Percentiles rank a stretch among this genome's conserved stretches.
Conservation (phyloP, 2,113 vertebrate species). For the Tangachromis dhanisi region DNA sequence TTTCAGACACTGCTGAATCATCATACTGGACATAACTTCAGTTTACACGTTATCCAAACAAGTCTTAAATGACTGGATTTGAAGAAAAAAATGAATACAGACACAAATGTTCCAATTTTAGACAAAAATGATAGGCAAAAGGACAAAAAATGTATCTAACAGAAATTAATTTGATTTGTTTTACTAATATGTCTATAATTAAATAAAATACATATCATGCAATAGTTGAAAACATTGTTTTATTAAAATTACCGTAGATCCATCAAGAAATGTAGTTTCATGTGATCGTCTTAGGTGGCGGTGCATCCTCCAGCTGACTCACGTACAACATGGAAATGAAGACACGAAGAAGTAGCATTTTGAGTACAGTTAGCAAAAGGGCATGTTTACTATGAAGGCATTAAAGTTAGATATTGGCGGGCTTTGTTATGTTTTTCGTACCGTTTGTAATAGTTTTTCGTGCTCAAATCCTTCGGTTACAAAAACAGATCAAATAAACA, state of each 20-base stretch:
- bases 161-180: neutral
- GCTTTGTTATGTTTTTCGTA: neutral
- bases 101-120: neutral
- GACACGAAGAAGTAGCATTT: neutral
- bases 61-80: neutral
- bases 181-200: neutral
- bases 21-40: neutral
- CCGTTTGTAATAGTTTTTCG: neutral
- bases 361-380: neutral
- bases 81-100: neutral
- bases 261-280: neutral
- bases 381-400: neutral
- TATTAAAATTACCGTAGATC: neutral
- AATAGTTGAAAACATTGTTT: neutral
- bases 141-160: neutral
- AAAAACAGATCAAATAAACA: neutral
- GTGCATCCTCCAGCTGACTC: neutral
- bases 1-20: neutral
- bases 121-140: neutral
- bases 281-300: neutral
- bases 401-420: neutral
- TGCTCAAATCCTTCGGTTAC: neutral
- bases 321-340: neutral
- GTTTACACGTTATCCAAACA: neutral
- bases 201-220: neutral